These are phyloP conservation scores for Hypsibius dujardini DNA, from an alignment of 1,140 invertebrate species.

Conservation along the genomic window DNA sequence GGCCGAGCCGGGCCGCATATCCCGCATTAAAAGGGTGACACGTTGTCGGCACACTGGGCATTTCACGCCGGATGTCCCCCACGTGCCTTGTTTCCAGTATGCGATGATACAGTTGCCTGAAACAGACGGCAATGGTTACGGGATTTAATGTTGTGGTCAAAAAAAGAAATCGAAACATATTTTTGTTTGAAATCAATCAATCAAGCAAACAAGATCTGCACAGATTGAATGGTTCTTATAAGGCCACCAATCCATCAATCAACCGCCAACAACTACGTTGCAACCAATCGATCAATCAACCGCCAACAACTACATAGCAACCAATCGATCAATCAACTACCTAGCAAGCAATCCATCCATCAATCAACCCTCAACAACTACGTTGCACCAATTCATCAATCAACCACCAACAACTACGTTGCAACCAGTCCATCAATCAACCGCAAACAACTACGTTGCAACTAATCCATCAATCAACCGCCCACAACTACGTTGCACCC, in stretches of 20 bases:
- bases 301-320: not conserved
- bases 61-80: slow-evolving; percentile 27
- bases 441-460: not conserved
- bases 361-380: slow-evolving; percentile 3
- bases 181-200: too few relatives aligned
- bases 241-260: not conserved
- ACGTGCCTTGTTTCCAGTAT: slow-evolving; percentile 35
- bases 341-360: too few relatives aligned
- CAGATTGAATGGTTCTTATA: too few relatives aligned
- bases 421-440: not conserved
- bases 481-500: not conserved
- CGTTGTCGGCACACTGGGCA: slow-evolving; percentile 28
- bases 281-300: not conserved
- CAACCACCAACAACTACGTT: too few relatives aligned
- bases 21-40: slow-evolving; percentile 34
- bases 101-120: slow-evolving; percentile 33
- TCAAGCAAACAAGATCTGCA: not conserved
- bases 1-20: slow-evolving; percentile 28
- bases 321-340: not conserved
- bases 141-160: too few relatives aligned
- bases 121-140: too few relatives aligned
- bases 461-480: not conserved
- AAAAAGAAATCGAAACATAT: not conserved
- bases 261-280: not conserved
- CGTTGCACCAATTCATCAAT: not conserved